phyloP scores from a whole-genome alignment of 2,888 invertebrate species.

The Tipula unca region DNA sequence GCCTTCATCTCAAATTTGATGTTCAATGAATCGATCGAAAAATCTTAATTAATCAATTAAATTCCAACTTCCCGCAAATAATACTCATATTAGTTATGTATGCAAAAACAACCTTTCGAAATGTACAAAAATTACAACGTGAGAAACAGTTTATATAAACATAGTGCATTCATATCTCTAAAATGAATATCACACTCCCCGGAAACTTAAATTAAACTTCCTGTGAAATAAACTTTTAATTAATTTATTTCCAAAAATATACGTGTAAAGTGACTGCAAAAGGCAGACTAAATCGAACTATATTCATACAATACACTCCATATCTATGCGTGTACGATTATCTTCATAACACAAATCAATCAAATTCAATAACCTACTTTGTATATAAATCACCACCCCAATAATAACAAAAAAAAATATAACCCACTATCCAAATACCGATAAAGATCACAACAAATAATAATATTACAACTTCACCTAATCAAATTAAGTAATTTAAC shows the following conservation, averaged over 20 bases:
- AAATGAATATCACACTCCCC: not conserved
- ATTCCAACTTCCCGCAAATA: no score
- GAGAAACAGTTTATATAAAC: not conserved
- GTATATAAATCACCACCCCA: not conserved
- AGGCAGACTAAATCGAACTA: not conserved
- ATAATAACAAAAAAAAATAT: not conserved
- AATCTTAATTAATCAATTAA: no score
- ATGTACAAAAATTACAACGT: not conserved
- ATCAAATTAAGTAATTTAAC: not conserved
- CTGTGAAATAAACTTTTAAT: not conserved
- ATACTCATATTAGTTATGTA: no score
- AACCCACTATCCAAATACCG: not conserved
- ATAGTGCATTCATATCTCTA: not conserved
- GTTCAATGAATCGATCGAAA: no score
- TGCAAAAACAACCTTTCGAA: not conserved
- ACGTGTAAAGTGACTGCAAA: not conserved
- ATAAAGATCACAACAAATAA: not conserved
- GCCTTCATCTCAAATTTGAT: no score
- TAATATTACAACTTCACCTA: not conserved
- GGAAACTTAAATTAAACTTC: not conserved
- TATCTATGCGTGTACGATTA: not conserved
- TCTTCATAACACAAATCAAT: not conserved
- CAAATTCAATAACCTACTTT: not conserved
- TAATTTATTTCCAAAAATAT: not conserved
- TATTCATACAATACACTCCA: not conserved